phyloP scores from a whole-genome alignment of 2,113 vertebrate species.

The Epinephelus moara region DNA sequence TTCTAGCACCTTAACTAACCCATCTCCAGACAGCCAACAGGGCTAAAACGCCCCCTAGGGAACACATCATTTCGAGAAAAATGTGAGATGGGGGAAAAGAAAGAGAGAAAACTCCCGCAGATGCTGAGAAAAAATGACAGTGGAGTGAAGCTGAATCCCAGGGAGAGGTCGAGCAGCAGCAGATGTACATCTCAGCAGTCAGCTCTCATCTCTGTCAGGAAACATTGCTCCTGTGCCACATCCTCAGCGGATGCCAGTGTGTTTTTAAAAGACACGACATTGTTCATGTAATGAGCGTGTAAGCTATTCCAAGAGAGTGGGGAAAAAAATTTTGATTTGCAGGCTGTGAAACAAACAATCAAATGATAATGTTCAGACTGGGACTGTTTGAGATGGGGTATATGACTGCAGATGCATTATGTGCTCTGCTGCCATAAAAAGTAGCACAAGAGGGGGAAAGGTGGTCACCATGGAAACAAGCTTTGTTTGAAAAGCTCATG shows the following conservation, averaged over 20 bases:
- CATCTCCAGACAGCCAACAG: conserved; percentile 18
- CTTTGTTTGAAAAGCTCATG: conserved; percentile 74
- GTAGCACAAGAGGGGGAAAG: conserved; percentile 52
- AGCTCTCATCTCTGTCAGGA: conserved; percentile 39
- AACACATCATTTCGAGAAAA: conserved; percentile 37
- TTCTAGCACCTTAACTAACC: conserved; percentile 41
- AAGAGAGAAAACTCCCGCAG: conserved; percentile 9
- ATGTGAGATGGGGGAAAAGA: conserved; percentile 1
- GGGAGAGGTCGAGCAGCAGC: conserved; percentile 31
- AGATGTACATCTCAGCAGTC: conserved; percentile 44
- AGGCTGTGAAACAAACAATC: not conserved
- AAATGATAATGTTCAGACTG: not conserved
- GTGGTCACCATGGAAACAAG: conserved; percentile 80
- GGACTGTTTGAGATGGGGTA: conserved; percentile 27
- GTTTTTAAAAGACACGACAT: conserved; percentile 10
- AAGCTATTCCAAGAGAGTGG: too few relatives aligned
- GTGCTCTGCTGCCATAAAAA: conserved; percentile 62
- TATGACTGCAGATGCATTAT: conserved; percentile 55
- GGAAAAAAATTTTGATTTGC: not conserved
- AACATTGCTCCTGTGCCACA: not conserved
- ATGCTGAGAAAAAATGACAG: conserved; percentile 30
- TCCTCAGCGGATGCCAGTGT: not conserved
- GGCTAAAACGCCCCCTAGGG: conserved; percentile 57
- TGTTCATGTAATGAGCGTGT: conserved; percentile 9
- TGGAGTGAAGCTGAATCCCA: conserved; percentile 33